Base-by-base conservation (phyloP, 2,113 vertebrate species). In the Coracopsis vasa region DNA sequence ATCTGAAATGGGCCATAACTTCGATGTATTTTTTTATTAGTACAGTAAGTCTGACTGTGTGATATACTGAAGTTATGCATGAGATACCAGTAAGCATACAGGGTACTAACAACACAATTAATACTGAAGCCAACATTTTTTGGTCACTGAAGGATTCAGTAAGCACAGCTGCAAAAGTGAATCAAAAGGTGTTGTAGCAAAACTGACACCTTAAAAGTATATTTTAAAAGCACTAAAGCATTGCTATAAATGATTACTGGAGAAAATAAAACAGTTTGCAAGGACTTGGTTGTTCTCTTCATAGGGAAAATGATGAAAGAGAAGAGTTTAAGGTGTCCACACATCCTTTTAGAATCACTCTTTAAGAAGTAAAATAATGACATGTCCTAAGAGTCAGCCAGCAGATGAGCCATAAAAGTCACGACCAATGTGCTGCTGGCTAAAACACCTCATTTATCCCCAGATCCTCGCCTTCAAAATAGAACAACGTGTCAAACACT, bases 51-150 rank as follows among this genome's bases (percentile, higher is more conserved):
- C 48, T 20, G 28, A 47, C 82, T 72, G 18, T 14, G 82, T 50
- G 42, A 64, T 70, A 47, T 4, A 87, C 18, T 41, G 39, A 45
- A 79, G 58, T 50, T 54, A 44, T 39, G 35, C 33, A 19, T 81
- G 64, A 72, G 47, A 58, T 47, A 58, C 9, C 37, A 62, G 7
- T 44, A 69, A 80, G 19, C 17, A 21, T 16, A n/a, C 20, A 79
- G 33, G 39, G 37, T 85, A 92, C 90, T 70, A 90, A 24, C 56
- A 87, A 60, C 58, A 92, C 33, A 95, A 86, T 89, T 93, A 88
- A 85, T 80, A 60, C 53, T 9, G 21, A 73, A 78, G 53, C 28
- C 56, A 78, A 19, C 17, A 24, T 85, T 94, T 93, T 23, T 54
- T 67, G 50, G 35, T 53, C 5, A 1, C 64, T 67, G 42, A 82